Base-by-base conservation (phyloP, 1,140 invertebrate species). In the Harlomillsia oculata region DNA sequence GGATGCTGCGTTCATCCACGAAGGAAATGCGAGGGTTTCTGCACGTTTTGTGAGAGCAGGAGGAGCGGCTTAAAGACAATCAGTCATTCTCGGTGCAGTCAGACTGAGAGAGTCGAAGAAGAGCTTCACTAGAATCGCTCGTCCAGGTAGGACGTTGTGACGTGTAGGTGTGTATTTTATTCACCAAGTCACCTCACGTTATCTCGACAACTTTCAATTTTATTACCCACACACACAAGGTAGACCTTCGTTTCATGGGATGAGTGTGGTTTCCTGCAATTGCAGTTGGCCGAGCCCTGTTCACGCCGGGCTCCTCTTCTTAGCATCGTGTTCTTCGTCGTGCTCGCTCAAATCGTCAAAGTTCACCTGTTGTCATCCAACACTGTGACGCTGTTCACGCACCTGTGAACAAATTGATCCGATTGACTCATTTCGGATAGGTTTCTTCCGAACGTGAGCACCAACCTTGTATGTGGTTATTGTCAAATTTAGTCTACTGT, bases 181-280 rank as follows among this genome's bases (percentile, higher is more conserved):
- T 48, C 18, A 32, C 29, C 26, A 48, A 48, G 45, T 48, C 45
- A 48, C 34, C 45, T 48, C 45, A 48, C 28, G 45, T 48, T 48
- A 48, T 48, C 45, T 48, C 45, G 45, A 30, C 45, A 48, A 48
- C 45, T 48, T 48, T 48, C 45, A 48, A 30, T 48, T 48, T 48
- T 48, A 48, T 48, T 48, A 48, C 45, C 45, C 45, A 48, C 45
- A 48, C 43, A 45, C 6, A 28, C 26, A 32, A 45, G 8, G 16
- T 26, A 23, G 44, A 48, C 29, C 28, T 48, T 48, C 28, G 36
- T 30, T 34, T n/a, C 21, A 48, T 32, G 45, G 14, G 29, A 48
- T 48, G 45, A 16, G 36, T 16, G 30, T 44, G 9, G 41, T 44
- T 48, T 48, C 45, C 45, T 48, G 45, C 45, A 48, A 32, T n/a